phyloP scores from a whole-genome alignment of 2,113 vertebrate species.

The Amblyopsis rosae region DNA sequence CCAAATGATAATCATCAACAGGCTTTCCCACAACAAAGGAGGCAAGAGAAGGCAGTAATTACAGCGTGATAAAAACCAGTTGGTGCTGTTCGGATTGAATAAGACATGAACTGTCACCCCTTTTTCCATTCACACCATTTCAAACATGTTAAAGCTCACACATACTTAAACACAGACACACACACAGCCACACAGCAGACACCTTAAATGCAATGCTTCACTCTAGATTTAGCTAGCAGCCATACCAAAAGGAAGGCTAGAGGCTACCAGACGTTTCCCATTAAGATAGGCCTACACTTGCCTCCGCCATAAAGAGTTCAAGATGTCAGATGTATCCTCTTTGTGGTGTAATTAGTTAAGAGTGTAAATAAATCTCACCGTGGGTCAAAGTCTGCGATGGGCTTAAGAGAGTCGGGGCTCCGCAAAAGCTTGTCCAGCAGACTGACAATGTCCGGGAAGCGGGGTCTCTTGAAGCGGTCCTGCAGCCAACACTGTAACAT shows the following conservation, averaged over 20 bases:
- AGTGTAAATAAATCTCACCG: conserved; percentile 74
- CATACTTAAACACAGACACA: conserved; percentile 1
- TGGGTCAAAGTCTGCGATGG: conserved; percentile 94
- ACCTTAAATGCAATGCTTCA: background rate
- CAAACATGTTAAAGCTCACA: conserved; percentile 15
- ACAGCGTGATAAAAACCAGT: conserved; percentile 61
- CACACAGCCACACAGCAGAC: conserved; percentile 17
- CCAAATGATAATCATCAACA: conserved; percentile 45
- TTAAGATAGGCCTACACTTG: conserved; percentile 9
- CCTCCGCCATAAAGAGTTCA: background rate
- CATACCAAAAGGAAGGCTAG: background rate
- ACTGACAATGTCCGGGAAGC: conserved; percentile 89
- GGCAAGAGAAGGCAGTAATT: conserved; percentile 44
- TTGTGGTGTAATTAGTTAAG: conserved; percentile 1
- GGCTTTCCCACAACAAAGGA: conserved; percentile 49
- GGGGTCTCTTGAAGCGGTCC: conserved; percentile 88
- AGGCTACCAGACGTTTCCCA: conserved; percentile 21
- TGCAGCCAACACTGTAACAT: conserved; percentile 98
- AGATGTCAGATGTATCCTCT: conserved; percentile 24
- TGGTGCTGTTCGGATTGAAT: conserved; percentile 37
- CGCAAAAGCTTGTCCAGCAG: conserved; percentile 94
- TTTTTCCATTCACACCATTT: conserved; percentile 43
- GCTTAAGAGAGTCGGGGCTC: conserved; percentile 89
- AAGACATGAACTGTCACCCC: conserved; percentile 16
- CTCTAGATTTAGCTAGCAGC: background rate